phyloP scores from a whole-genome alignment of 2,888 invertebrate species.

The Drosophila infuscata region DNA sequence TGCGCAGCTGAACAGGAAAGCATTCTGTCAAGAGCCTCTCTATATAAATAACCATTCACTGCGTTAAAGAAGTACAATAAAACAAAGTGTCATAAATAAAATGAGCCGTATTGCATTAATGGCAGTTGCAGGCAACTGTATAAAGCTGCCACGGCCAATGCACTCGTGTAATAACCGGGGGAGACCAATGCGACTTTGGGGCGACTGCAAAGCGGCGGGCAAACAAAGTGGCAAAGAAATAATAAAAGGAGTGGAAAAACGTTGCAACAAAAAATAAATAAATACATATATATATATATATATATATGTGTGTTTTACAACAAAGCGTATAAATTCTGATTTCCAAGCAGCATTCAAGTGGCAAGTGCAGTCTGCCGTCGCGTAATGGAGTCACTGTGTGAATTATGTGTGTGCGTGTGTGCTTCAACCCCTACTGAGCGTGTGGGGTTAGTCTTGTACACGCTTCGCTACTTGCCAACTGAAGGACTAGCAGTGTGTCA shows the following conservation, averaged over 20 bases:
- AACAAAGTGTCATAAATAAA: conserved; percentile 73
- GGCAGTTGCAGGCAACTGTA: conserved; percentile 75
- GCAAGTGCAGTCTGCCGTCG: conserved; percentile 56
- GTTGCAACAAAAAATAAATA: conserved; percentile 57
- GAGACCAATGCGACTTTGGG: conserved; percentile 8
- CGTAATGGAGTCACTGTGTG: conserved; percentile 66
- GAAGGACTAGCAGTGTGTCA: conserved; percentile 62
- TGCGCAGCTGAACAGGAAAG: not conserved
- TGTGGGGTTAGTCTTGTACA: conserved; percentile 48
- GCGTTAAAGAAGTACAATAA: conserved; percentile 72
- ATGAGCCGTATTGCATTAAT: conserved; percentile 80
- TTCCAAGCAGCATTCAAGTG: conserved; percentile 71
- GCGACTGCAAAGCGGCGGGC: conserved; percentile 59
- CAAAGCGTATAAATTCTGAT: conserved; percentile 81
- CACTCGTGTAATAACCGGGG: conserved; percentile 57
- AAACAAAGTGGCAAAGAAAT: conserved; percentile 56
- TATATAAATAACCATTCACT: conserved; percentile 49
- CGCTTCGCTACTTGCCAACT: conserved; percentile 61
- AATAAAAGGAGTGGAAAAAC: conserved; percentile 2
- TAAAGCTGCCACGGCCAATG: conserved; percentile 79
- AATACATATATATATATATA: too few species aligned
- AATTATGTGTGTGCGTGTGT: conserved; percentile 31
- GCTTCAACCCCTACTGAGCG: conserved; percentile 45
- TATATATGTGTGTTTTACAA: conserved; percentile 52
- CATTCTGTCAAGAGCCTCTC: not conserved